Evolutionary conservation across 2,888 invertebrate species (phyloP), one percentile per base, ranked within the genome.

Genomic region (Pyrrhopygopsis socrates): DNA sequence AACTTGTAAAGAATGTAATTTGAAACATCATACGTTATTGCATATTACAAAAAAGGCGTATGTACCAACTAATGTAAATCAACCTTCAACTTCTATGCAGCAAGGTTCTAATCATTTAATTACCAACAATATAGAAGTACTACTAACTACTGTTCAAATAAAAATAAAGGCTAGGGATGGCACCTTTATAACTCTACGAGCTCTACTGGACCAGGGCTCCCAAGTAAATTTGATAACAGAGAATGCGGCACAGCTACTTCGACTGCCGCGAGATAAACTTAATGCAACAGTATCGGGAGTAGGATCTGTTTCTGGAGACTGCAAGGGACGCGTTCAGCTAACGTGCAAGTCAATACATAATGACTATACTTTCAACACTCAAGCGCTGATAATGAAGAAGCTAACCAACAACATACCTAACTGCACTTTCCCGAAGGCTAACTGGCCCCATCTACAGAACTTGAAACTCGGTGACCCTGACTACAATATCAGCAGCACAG

Each of bases 151-250:
- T 8, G 80, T 82, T 8, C 63, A 65, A 20, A 20, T 89, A 0
- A 84, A 78, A 29, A 74, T 88, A 5, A 70, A 73, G 38, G 8
- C 73, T 20, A 15, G 18, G 20, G 77, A 91, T 50, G 89, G 89
- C 29, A 86, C 77, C 13, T 83, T 68, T 30, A 20, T 83, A 13
- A 88, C 65, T 22, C 71, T 91, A 54, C 67, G 88, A 29, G 87
- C 81, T 2, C 75, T 89, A 1, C 54, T 91, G 0, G 89, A 91
- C 50, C 91, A 89, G 68, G 87, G 91, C n/a, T 82, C 85, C 22
- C 91, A 91, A 84, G 80, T 85, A 0, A 78, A 74, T 2, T 71
- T 89, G 1, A 83, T 89, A 45, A 81, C 88, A 13, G 87, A 89
- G 76, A 86, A 81, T 2, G 87, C 88, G 1, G 87, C 88, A 0